Evolutionary conservation across 2,888 invertebrate species (phyloP).

Genomic region (Apamea epomidion): DNA sequence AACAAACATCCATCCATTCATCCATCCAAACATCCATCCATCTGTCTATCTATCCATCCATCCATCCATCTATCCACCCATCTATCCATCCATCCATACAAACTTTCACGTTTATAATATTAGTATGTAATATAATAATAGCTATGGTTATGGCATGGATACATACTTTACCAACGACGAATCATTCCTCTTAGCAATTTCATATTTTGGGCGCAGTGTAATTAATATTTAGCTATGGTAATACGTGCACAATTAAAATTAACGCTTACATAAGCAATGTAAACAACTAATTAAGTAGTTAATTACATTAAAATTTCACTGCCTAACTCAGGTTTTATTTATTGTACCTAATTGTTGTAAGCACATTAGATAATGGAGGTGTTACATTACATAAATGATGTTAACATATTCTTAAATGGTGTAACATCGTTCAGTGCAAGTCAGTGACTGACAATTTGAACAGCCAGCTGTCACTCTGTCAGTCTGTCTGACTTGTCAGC

Average conservation of each 20-base stretch:
- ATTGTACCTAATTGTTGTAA: slow-evolving; percentile 7
- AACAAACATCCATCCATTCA: too few relatives aligned
- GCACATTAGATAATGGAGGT: slow-evolving; percentile 22
- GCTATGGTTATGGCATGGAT: background rate
- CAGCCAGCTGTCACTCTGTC: slow-evolving; percentile 45
- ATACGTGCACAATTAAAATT: slow-evolving; percentile 45
- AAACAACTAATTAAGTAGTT: slow-evolving; percentile 42
- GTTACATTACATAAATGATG: slow-evolving; percentile 37
- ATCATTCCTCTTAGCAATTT: background rate
- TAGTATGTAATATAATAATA: too few relatives aligned
- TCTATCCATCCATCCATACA: too few relatives aligned
- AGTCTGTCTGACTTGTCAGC: background rate
- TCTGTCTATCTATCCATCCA: too few relatives aligned
- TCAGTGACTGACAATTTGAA: slow-evolving; percentile 55
- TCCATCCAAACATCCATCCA: too few relatives aligned
- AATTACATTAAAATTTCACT: slow-evolving; percentile 41
- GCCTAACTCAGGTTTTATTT: slow-evolving; percentile 20
- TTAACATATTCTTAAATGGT: slow-evolving; percentile 7
- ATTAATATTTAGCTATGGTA: slow-evolving; percentile 41
- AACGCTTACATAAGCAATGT: slow-evolving; percentile 49
- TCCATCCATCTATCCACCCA: too few relatives aligned
- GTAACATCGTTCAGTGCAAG: slow-evolving; percentile 23
- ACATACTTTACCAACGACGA: background rate
- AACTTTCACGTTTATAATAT: too few relatives aligned
- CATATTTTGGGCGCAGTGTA: slow-evolving; percentile 5